A percentile compares a stretch with the other conserved stretches of the same genome.
phyloP scores from a whole-genome alignment of 2,113 vertebrate species.

The Macquaria australasica region DNA sequence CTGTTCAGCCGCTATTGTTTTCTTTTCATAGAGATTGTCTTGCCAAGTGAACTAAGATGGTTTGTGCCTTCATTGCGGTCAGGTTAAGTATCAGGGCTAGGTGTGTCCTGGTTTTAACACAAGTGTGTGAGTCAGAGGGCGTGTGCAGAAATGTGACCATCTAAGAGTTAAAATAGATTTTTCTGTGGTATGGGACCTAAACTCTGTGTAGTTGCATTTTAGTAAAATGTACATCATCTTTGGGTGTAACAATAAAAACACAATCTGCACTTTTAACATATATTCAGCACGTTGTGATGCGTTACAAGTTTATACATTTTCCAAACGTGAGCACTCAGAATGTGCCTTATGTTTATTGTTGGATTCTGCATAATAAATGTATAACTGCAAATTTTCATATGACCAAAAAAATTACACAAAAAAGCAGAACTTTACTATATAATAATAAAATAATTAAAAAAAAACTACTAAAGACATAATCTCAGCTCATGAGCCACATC shows the following conservation, averaged over 20 bases:
- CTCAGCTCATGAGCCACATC: neutral
- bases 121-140: constrained; percentile 26
- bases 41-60: neutral
- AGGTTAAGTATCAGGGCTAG: neutral
- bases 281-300: neutral
- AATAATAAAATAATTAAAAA: too few relatives aligned
- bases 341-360: too few relatives aligned
- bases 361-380: too few relatives aligned
- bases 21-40: neutral
- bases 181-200: neutral
- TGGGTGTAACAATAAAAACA: neutral
- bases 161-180: neutral
- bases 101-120: neutral
- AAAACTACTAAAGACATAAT: neutral
- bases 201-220: neutral
- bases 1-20: neutral
- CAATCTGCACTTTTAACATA: neutral
- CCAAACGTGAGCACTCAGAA: neutral
- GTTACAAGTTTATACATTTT: neutral
- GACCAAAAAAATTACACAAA: neutral
- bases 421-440: neutral
- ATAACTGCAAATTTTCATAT: too few relatives aligned
- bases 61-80: constrained; percentile 1
- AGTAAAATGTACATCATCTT: neutral
- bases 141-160: constrained; percentile 4